Evolutionary conservation across 2,888 invertebrate species (phyloP), one percentile per base, ranked within the genome.

Genomic region (Nebria brevicollis): DNA sequence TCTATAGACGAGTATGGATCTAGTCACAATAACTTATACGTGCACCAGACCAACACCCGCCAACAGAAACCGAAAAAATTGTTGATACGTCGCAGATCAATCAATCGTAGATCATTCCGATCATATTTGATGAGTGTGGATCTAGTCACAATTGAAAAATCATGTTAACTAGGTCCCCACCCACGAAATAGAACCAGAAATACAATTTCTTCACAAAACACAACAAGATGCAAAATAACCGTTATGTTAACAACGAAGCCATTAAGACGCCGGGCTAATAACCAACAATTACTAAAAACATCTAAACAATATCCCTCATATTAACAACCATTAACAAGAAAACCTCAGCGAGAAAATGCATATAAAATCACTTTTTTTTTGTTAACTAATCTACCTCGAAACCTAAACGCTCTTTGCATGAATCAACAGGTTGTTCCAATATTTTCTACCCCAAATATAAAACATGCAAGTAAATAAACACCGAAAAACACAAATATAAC

Each of bases 1-100:
- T 92, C 92, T 92, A 93, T 94, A 94, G 94, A 95, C 94, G 94
- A 95, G 95, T 95, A 94, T 94, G 95, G 94, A 95, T 95, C 95
- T 95, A 95, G 95, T 95, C 95, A 95, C 94, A 93, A 90, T 87
- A 85, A 86, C 83, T 82, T 85, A 83, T 87, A 92, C 94, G 93
- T 93, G 93, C 91, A 94, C 94, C 92, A 94, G 94, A 94, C 92
- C 92, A 94, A 93, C 92, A 94, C 93, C 94, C 94, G 93, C 92
- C 94, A 92, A 94, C 92, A 94, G 93, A 92, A 91, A 91, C 90
- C 90, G 90, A 89, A 87, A 11, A 70, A 11, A 70, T 1, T 70
- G 20, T 25, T 70, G 7, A 20, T 70, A 15, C 6, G 6, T 0
- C 4, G 70, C 5, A 34, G 34, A 34, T 34, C 34, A 34, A 15